A percentile compares a stretch with the other conserved stretches of the same genome.
These are phyloP conservation scores for Rhamnusium bicolor DNA, from an alignment of 2,888 invertebrate genomes.

Conservation along the genomic window DNA sequence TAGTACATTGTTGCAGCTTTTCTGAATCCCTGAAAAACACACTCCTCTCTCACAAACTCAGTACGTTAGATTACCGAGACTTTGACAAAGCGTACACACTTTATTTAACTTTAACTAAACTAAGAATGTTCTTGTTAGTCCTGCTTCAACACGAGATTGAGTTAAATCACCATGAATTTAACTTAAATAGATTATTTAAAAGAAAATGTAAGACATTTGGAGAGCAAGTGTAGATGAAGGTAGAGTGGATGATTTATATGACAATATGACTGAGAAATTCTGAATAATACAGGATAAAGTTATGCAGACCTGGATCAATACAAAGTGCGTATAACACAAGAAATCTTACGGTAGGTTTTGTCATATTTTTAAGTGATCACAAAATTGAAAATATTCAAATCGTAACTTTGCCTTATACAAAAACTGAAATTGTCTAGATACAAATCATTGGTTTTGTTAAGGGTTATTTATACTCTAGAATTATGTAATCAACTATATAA, in stretches of 20 bases:
- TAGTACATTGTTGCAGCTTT: background rate
- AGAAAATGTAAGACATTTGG: conserved; percentile 9
- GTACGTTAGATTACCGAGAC: conserved; percentile 11
- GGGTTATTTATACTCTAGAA: no score
- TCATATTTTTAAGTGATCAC: no score
- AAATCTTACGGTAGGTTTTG: no score
- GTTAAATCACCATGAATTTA: conserved; percentile 7
- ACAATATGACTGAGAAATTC: background rate
- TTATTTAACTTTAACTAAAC: conserved; percentile 16
- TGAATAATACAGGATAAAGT: background rate
- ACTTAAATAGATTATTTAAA: background rate
- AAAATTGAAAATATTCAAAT: no score
- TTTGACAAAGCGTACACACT: conserved; percentile 18
- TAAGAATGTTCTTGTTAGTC: conserved; percentile 11
- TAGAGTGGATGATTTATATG: background rate
- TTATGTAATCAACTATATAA: no score
- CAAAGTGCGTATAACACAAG: background rate
- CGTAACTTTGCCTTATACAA: no score
- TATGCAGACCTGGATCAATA: background rate
- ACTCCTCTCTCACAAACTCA: conserved; percentile 7
- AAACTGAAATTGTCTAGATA: no score
- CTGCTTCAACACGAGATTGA: background rate
- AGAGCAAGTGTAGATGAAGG: background rate
- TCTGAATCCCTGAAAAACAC: background rate
- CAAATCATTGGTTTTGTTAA: no score